A percentile compares a stretch with the other conserved stretches of the same genome.
Evolutionary conservation across 1,140 invertebrate genomes (phyloP).

Genomic region (Holotrichia oblita): DNA sequence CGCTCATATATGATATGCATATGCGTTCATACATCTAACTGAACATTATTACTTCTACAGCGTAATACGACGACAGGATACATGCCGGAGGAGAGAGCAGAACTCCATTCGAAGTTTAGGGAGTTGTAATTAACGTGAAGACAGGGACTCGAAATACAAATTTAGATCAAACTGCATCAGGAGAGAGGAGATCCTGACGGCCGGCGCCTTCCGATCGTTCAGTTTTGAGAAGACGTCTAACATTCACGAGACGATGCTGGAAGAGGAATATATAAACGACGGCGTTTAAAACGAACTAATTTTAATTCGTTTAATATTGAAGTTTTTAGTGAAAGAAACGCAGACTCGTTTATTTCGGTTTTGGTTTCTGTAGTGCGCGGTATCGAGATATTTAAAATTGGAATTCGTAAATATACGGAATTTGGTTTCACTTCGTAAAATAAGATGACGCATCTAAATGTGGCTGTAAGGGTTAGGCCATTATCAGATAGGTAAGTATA

Average conservation of each 20-base stretch:
- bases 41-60: no score
- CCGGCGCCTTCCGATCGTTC: constrained; percentile 17
- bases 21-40: no score
- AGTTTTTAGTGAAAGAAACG: constrained; percentile 5
- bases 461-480: constrained; percentile 66
- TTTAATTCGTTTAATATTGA: neutral
- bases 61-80: neutral
- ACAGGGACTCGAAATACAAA: neutral
- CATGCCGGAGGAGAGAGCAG: neutral
- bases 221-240: neutral
- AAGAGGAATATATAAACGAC: neutral
- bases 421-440: constrained; percentile 17
- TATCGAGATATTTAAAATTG: neutral
- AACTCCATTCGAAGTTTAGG: no score
- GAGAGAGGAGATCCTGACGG: neutral
- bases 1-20: neutral
- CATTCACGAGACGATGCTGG: constrained; percentile 11
- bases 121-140: constrained; percentile 23
- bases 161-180: constrained; percentile 32
- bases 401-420: neutral
- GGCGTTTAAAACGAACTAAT: neutral
- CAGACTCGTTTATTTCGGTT: neutral
- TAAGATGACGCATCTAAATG: constrained; percentile 66
- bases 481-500: constrained; percentile 64
- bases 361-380: neutral